Evolutionary conservation across 1,140 invertebrate species (phyloP).

Genomic region (Dolichoris vasculosae): DNA sequence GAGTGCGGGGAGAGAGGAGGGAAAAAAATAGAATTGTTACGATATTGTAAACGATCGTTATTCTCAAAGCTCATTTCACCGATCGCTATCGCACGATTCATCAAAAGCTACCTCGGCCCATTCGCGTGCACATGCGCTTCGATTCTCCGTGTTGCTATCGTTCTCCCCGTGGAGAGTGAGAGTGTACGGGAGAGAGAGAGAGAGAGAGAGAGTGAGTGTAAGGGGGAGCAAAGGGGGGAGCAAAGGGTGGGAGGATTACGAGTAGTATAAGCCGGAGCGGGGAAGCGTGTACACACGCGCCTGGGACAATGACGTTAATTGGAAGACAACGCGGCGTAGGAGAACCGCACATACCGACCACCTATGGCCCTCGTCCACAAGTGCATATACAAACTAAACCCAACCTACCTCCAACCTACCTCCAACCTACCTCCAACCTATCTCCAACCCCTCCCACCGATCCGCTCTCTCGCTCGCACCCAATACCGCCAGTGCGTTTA

Average conservation of each 20-base stretch:
- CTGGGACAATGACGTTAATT: conserved; percentile 52
- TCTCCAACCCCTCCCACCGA: background rate
- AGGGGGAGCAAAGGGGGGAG: background rate
- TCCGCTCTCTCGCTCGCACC: background rate
- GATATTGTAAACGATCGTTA: background rate
- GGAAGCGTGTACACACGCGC: conserved; percentile 28
- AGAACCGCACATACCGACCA: conserved; percentile 40
- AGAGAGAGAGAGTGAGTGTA: background rate
- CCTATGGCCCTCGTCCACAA: conserved; percentile 40
- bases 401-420: background rate
- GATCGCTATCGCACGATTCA: background rate
- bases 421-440: background rate
- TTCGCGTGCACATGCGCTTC: background rate
- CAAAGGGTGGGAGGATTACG: conserved; percentile 3
- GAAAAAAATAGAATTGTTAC: background rate
- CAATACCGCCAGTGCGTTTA: background rate
- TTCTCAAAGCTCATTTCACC: background rate
- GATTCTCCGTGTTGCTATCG: background rate
- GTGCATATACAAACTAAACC: conserved; percentile 31
- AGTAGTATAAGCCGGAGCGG: background rate
- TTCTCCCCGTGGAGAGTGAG: background rate
- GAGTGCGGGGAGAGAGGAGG: background rate
- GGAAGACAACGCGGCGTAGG: conserved; percentile 47
- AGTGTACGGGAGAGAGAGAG: background rate
- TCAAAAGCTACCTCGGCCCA: background rate